Conservation (phyloP, 1,140 invertebrate species). For the Triops cancriformis region DNA sequence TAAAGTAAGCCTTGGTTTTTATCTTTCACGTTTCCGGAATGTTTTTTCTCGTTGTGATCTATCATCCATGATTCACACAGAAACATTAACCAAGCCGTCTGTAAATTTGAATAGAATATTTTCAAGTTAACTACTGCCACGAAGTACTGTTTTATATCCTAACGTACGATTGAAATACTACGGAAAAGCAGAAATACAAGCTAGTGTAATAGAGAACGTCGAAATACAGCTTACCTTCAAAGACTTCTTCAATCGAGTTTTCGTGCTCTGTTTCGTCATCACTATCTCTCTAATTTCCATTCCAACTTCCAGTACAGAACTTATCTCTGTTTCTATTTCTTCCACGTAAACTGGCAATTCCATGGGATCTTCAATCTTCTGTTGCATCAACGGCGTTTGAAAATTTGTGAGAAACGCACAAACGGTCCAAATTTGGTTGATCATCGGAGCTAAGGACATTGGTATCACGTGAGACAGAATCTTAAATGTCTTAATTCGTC, state of each 20-base stretch:
- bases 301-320: not conserved
- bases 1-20: not conserved
- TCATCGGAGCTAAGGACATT: not conserved
- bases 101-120: not conserved
- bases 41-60: not conserved
- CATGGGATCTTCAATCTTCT: not conserved
- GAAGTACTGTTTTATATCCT: not conserved
- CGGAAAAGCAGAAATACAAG: not conserved
- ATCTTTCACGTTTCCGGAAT: not conserved
- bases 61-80: not conserved
- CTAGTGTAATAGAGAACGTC: not conserved
- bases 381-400: not conserved
- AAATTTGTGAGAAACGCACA: not conserved
- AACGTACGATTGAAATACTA: not conserved
- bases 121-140: not conserved
- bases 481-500: conserved; percentile 1
- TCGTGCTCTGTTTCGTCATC: not conserved
- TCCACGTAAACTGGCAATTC: not conserved
- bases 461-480: conserved; percentile 13
- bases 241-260: not conserved
- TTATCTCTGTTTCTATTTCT: not conserved
- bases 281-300: not conserved
- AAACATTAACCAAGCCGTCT: not conserved
- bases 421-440: conserved; percentile 19
- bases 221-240: not conserved